Evolutionary conservation across 2,113 vertebrate species (phyloP).

Genomic region (Aptenodytes forsteri): DNA sequence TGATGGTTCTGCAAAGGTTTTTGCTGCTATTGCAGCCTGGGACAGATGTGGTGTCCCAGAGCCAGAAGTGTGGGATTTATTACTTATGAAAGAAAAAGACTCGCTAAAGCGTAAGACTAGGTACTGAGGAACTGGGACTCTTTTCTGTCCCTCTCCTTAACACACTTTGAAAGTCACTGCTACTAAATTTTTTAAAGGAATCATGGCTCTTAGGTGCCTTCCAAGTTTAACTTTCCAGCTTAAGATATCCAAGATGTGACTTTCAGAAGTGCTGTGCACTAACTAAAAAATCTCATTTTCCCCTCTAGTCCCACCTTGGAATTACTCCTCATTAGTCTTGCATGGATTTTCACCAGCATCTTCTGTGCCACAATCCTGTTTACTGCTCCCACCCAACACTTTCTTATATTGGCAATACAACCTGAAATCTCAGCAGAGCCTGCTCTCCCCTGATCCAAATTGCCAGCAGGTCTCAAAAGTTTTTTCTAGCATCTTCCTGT

Average conservation of each 20-base stretch:
- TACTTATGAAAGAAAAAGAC: not conserved
- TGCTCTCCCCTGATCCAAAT: conserved; percentile 30
- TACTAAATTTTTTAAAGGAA: not conserved
- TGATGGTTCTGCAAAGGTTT: not conserved
- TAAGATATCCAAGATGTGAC: not conserved
- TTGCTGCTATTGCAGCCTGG: not conserved
- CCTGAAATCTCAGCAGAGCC: conserved; percentile 12
- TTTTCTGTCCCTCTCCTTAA: not conserved
- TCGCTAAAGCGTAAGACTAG: not conserved
- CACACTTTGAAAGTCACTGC: not conserved
- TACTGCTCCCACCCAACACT: not conserved
- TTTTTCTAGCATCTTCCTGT: conserved; percentile 9
- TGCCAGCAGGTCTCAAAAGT: conserved; percentile 34
- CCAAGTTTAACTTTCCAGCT: not conserved
- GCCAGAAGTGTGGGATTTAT: not conserved
- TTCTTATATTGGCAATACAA: not conserved
- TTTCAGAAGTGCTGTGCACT: not conserved
- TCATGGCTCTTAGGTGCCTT: not conserved
- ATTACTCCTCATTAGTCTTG: not conserved
- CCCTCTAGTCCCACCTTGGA: not conserved
- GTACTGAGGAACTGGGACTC: not conserved
- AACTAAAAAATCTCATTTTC: not conserved
- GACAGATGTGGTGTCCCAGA: not conserved
- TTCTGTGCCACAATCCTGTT: not conserved
- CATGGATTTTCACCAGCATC: not conserved